A percentile compares a stretch with the other conserved stretches of the same genome.
phyloP scores from a whole-genome alignment of 2,888 invertebrate species.

The Nymphalis c-album region DNA sequence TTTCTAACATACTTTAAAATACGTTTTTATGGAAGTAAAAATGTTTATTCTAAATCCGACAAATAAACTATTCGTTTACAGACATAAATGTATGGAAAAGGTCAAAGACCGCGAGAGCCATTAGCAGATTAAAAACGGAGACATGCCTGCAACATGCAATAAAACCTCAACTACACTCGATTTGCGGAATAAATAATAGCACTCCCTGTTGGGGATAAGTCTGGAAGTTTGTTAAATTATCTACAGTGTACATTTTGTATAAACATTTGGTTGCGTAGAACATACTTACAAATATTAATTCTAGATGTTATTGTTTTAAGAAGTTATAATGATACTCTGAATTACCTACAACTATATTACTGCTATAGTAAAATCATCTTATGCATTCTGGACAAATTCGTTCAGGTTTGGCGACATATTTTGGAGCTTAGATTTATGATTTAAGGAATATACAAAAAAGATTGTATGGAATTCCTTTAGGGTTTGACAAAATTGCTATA shows the following conservation, averaged over 20 bases:
- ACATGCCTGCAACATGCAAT: constrained; percentile 62
- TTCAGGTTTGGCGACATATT: no score
- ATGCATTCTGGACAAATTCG: no score
- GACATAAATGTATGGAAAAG: constrained; percentile 17
- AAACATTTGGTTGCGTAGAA: not conserved
- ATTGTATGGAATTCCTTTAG: no score
- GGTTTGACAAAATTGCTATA: no score
- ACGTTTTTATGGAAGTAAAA: constrained; percentile 7
- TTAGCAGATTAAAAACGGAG: constrained; percentile 71
- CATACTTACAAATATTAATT: no score
- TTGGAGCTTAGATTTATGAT: no score
- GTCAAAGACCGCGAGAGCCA: constrained; percentile 53
- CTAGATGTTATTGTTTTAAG: no score
- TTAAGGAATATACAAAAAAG: no score
- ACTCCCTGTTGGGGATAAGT: constrained; percentile 6
- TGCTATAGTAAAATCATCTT: no score
- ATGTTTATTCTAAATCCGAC: constrained; percentile 1
- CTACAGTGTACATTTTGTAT: not conserved
- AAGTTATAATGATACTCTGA: no score
- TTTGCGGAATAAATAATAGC: constrained; percentile 13
- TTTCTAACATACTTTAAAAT: not conserved
- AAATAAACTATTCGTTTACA: constrained; percentile 2
- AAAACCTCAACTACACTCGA: constrained; percentile 45
- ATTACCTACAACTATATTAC: no score
- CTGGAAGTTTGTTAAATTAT: not conserved